Base-by-base conservation (phyloP, 2,797 vertebrate genomes). In the Hippopotamyrus pictus region DNA sequence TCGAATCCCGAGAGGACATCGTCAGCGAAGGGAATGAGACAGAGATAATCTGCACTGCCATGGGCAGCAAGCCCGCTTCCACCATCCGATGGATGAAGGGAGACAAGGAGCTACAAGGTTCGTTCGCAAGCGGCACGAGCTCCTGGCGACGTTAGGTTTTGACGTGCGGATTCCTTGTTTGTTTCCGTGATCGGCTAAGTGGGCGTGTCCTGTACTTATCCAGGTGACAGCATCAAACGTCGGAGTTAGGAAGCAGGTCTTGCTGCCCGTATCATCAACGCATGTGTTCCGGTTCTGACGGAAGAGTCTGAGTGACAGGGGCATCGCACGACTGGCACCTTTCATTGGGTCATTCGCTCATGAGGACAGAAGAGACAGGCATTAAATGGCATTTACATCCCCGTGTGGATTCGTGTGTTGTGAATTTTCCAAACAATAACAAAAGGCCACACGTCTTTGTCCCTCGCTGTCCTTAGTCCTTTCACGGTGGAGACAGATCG, bases 41-140 rank as follows among this genome's bases (percentile, higher is more conserved):
- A 0, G 97, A 99, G 94, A 97, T 99, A 95, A 98, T 97, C 94
- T 99, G 98, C 93, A 98, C 97, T 0, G 97, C 97, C 91, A 97
- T 97, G 96, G 98, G 97, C 95, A 98, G 98, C 93, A 97, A 97
- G 92, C 98, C 98, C 2, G 97, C 97, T 73, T 97, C 98, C 12
- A 95, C 94, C 89, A 97, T 99, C 95, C 95, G 96, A 93, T 99
- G 98, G 98, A 97, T 97, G 96, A 99, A 98, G 94, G 97, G 97
- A 76, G 97, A 97, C 95, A 97, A 97, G 91, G 97, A 98, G 94
- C 95, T 98, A 0, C 94, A 94, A 29, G 98, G 98, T 98, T 91
- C 62, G 92, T 90, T 2, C 3, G 3, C 69, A 22, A 53, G 22
- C 0, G 5, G 11, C 54, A 22, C 37, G 7, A 46, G 37, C 33